Evolutionary conservation across 2,113 vertebrate species (phyloP).

Genomic region (Sinosuthora webbiana): DNA sequence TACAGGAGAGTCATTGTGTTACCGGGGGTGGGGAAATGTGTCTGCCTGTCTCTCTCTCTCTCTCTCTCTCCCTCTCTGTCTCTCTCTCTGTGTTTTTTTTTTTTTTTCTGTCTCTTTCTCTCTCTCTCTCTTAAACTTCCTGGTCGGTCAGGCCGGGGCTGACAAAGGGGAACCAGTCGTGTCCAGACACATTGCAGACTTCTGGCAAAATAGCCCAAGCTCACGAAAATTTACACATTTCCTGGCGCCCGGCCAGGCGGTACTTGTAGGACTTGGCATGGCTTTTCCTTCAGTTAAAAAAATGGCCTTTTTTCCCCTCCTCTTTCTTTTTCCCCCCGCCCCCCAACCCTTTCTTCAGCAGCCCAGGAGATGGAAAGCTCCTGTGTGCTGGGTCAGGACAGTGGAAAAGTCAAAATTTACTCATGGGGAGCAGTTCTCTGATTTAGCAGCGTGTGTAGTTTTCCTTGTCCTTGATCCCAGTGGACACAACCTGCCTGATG

Average conservation of each 20-base stretch:
- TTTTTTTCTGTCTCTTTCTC: background rate
- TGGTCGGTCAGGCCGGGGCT: slow-evolving; percentile 72
- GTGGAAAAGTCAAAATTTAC: slow-evolving; percentile 78
- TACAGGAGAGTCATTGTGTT: slow-evolving; percentile 53
- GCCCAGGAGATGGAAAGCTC: slow-evolving; percentile 64
- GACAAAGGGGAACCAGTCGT: slow-evolving; percentile 74
- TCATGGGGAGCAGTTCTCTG: slow-evolving; percentile 68
- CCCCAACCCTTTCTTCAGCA: slow-evolving; percentile 23
- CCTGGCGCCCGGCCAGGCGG: slow-evolving; percentile 81
- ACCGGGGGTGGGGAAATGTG: background rate
- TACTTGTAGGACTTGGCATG: slow-evolving; percentile 86
- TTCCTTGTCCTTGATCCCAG: background rate
- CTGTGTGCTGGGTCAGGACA: slow-evolving; percentile 73
- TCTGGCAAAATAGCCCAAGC: slow-evolving; percentile 79
- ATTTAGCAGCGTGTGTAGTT: slow-evolving; percentile 29
- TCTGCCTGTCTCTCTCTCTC: background rate
- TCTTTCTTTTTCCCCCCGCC: background rate
- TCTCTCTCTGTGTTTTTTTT: background rate
- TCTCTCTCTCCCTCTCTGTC: background rate
- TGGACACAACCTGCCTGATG: background rate
- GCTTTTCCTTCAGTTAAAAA: slow-evolving; percentile 87
- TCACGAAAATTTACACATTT: slow-evolving; percentile 82
- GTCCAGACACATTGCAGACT: slow-evolving; percentile 83
- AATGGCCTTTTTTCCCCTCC: slow-evolving; percentile 44
- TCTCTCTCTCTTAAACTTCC: slow-evolving; percentile 63